Conservation (phyloP, 2,113 vertebrate genomes). For the Poecilia latipinna region DNA sequence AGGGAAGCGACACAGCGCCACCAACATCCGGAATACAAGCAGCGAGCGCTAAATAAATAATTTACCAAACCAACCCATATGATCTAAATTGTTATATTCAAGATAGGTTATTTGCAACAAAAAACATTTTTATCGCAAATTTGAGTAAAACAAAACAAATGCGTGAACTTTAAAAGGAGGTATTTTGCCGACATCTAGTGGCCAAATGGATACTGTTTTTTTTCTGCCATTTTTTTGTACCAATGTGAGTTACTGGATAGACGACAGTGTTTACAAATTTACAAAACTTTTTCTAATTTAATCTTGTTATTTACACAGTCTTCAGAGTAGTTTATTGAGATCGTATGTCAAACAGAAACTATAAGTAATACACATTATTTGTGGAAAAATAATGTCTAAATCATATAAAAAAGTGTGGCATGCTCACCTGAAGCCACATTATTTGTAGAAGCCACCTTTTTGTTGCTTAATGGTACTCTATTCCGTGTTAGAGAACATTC, state of each 20-base stretch:
- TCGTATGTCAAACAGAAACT: too few relatives aligned
- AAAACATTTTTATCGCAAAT: background rate
- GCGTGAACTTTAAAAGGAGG: background rate
- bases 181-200: constrained; percentile 19
- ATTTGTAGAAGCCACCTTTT: too few relatives aligned
- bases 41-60: background rate
- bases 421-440: too few relatives aligned
- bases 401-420: too few relatives aligned
- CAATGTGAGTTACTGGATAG: constrained; percentile 5
- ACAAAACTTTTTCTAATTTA: too few relatives aligned
- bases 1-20: constrained; percentile 23
- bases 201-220: background rate
- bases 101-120: too few relatives aligned
- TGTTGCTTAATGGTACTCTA: too few relatives aligned
- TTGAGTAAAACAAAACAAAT: background rate
- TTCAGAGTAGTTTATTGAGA: too few relatives aligned
- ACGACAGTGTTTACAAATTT: background rate
- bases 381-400: too few relatives aligned
- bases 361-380: too few relatives aligned
- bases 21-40: constrained; percentile 1
- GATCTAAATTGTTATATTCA: background rate
- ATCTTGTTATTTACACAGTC: too few relatives aligned
- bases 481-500: too few relatives aligned
- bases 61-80: background rate
- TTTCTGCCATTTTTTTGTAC: background rate